Evolutionary conservation across 64 coral and sea anemone genomes (phyloP), one percentile per base, ranked within the genome.

Genomic region (Stylophora pistillata): DNA sequence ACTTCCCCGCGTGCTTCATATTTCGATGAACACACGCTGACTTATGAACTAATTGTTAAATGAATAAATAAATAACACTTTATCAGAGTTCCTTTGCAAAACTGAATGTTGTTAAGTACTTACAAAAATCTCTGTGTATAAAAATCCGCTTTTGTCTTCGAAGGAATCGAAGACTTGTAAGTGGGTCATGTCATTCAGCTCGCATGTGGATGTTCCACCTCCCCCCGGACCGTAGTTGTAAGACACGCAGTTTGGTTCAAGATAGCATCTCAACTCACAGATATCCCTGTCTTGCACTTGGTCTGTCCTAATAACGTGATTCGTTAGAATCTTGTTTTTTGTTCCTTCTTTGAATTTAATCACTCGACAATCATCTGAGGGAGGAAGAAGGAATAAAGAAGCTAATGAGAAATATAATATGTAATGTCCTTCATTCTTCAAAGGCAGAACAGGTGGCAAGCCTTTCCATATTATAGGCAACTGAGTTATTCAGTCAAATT

Each of bases 191-290:
- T 76, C 57, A 60, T 25, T 77, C 17, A 88, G 73, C 17, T 88
- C 86, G n/a, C 86, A 88, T 16, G 76, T 0, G 20, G 17, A 61
- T 11, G 31, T 5, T 30, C 28, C 75, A 60, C 47, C 20, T 30
- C 37, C 15, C 17, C n/a, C 13, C 2, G 55, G 72, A n/a, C 86
- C 86, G 27, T 76, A 52, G 53, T 88, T 88, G 56, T 87, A 87
- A 11, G 86, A 87, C 56, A 87, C 86, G n/a, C 86, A 87, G n/a
- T n/a, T n/a, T n/a, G n/a, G n/a, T n/a, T n/a, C n/a, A n/a, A n/a
- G n/a, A n/a, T 61, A 74, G 52, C 86, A 88, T 7, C 26, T 59
- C 20, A 88, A n/a, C 37, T 76, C 7, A 26, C 86, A 88, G 15
- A 76, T 58, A 12, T 88, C 86, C 29, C 61, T 27, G 3, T 62